phyloP scores from a whole-genome alignment of 2,888 invertebrate genomes.

The Cryptosula pallasiana region DNA sequence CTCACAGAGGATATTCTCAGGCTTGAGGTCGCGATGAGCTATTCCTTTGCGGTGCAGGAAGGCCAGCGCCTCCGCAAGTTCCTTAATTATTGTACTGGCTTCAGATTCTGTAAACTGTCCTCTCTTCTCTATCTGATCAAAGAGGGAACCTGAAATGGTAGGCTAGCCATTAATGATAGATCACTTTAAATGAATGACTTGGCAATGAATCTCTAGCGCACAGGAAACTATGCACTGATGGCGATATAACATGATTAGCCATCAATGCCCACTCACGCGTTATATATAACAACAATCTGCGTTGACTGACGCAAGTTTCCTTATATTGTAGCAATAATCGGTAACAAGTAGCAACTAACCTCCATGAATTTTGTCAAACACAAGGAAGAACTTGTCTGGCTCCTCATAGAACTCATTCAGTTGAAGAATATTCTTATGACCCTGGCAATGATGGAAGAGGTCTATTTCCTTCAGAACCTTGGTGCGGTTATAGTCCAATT shows the following conservation, averaged over 20 bases:
- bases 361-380: slow-evolving; percentile 95
- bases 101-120: slow-evolving; percentile 91
- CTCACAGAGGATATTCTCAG: slow-evolving; percentile 95
- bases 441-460: slow-evolving; percentile 96
- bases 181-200: no score
- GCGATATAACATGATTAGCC: no score
- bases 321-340: no score
- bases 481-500: slow-evolving; percentile 86
- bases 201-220: no score
- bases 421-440: slow-evolving; percentile 95
- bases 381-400: slow-evolving; percentile 83
- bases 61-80: slow-evolving; percentile 87
- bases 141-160: slow-evolving; percentile 69
- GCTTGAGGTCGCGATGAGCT: slow-evolving; percentile 92
- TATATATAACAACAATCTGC: no score
- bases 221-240: no score
- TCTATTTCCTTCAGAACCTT: slow-evolving; percentile 97
- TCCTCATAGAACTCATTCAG: slow-evolving; percentile 87
- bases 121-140: slow-evolving; percentile 86
- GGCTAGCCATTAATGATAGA: no score
- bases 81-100: slow-evolving; percentile 86
- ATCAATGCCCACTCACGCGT: no score
- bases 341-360: slow-evolving; percentile 40
- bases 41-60: slow-evolving; percentile 87
- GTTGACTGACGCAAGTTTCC: no score